These are phyloP conservation scores for Eueides isabella DNA, from an alignment of 1,140 invertebrate species.

Conservation along the genomic window DNA sequence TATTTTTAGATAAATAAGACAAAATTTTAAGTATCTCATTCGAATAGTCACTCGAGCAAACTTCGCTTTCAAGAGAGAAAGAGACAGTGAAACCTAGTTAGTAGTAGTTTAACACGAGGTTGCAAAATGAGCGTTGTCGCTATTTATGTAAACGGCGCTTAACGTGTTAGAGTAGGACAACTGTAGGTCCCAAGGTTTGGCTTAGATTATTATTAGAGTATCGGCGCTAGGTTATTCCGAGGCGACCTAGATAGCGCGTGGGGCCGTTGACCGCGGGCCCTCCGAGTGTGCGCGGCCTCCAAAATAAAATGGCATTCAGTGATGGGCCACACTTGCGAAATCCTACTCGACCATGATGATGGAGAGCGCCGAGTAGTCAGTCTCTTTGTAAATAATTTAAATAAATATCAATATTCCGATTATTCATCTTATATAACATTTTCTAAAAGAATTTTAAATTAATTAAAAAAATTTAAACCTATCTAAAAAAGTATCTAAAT, in stretches of 20 bases:
- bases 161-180: conserved; percentile 71
- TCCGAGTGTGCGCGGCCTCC: conserved; percentile 72
- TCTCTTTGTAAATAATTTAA: conserved; percentile 64
- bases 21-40: conserved; percentile 57
- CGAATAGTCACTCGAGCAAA: conserved; percentile 49
- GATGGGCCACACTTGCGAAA: conserved; percentile 80
- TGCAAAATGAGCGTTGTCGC: conserved; percentile 69
- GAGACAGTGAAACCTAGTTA: conserved; percentile 66
- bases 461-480: background rate
- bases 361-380: conserved; percentile 46
- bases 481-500: background rate
- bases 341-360: conserved; percentile 65
- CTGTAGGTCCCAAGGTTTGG: conserved; percentile 68
- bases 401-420: conserved; percentile 49
- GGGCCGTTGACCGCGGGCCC: conserved; percentile 80
- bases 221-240: conserved; percentile 81
- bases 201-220: conserved; percentile 81
- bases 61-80: conserved; percentile 62
- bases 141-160: conserved; percentile 52
- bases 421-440: conserved; percentile 28
- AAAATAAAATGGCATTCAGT: conserved; percentile 81
- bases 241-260: conserved; percentile 77
- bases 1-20: conserved; percentile 25
- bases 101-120: conserved; percentile 52
- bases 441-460: background rate